Base-by-base conservation (phyloP, 2,888 invertebrate genomes). In the Perithous albicinctus region DNA sequence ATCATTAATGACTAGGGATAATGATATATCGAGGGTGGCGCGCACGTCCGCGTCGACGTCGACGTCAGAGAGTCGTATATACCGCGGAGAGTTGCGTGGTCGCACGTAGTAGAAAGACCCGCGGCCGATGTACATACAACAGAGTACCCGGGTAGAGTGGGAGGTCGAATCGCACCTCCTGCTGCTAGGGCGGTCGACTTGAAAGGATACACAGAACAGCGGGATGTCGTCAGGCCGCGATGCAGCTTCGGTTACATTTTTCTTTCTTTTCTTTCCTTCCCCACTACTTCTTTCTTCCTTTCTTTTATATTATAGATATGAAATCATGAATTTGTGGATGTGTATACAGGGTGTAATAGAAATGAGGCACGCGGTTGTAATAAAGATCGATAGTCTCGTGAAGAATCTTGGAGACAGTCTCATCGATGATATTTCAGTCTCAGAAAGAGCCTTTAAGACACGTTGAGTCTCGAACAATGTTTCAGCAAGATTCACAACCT, bases 1-100 rank as follows among this genome's bases (percentile, higher is more conserved):
- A 90, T 91, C 91, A 91, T 91, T 91, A 91, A 91, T 91, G 91
- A 91, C 90, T 89, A 80, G 80, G 87, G 87, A 87, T 91, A 91
- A 91, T 91, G 91, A 91, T 90, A 91, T 89, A 91, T 91, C 89
- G 90, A 88, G 89, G 87, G 87, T 85, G 86, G 86, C 84, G 86
- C 84, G 63, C 63, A 74, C 63, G 73, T 63, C 73, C 51, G 73
- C 63, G 59, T 63, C 48, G 63, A 73, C 32, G 46, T 66, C 64
- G 59, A 32, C 61, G n/a, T 48, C 26, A 67, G 56, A 38, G n/a
- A n/a, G n/a, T n/a, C n/a, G 26, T 73, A 43, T 73, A 64, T 66
- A 48, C 43, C 46, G 32, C 32, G 51, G n/a, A n/a, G 67, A 72
- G 73, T 63, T 75, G 83, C 76, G 78, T 81, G 67, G 61, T 38